A percentile compares a stretch with the other conserved stretches of the same genome.
phyloP scores from a whole-genome alignment of 1,140 invertebrate genomes.

The Scaptomyza pallida region DNA sequence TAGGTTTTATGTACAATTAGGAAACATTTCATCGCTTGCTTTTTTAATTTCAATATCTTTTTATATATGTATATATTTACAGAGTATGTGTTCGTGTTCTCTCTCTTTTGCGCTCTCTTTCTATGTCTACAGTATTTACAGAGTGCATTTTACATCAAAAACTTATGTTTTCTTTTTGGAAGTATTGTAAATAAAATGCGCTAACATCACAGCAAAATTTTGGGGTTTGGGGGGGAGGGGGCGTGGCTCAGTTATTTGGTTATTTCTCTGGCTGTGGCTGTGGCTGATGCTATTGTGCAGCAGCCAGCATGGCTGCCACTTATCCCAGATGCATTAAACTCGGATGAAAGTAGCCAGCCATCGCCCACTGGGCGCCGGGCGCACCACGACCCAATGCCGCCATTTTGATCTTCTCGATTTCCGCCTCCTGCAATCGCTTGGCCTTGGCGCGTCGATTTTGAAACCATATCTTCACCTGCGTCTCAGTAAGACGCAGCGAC shows the following conservation, averaged over 20 bases:
- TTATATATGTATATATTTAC: slow-evolving; percentile 68
- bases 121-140: slow-evolving; percentile 73
- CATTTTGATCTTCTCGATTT: slow-evolving; percentile 95
- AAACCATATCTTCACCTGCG: slow-evolving; percentile 99
- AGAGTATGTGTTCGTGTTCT: slow-evolving; percentile 31
- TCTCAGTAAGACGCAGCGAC: slow-evolving; percentile 96
- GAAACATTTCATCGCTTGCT: slow-evolving; percentile 71
- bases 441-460: slow-evolving; percentile 98
- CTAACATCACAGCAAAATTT: slow-evolving; percentile 84
- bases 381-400: slow-evolving; percentile 86
- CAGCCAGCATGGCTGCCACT: slow-evolving; percentile 74
- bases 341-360: slow-evolving; percentile 83
- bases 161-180: slow-evolving; percentile 77
- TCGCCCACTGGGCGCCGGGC: slow-evolving; percentile 82
- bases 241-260: slow-evolving; percentile 67
- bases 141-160: slow-evolving; percentile 70
- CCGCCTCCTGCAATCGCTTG: slow-evolving; percentile 96
- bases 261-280: slow-evolving; percentile 37
- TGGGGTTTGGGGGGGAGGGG: slow-evolving; percentile 54
- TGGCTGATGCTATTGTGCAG: slow-evolving; percentile 26
- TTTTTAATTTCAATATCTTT: slow-evolving; percentile 49
- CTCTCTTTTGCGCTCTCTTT: slow-evolving; percentile 12
- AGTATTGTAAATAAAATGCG: slow-evolving; percentile 82
- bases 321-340: slow-evolving; percentile 84
- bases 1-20: slow-evolving; percentile 74